Percentiles rank a stretch among this genome's conserved stretches.
These are phyloP conservation scores for Caiman crocodilus DNA, from an alignment of 2,797 vertebrate genomes.

Conservation along the genomic window DNA sequence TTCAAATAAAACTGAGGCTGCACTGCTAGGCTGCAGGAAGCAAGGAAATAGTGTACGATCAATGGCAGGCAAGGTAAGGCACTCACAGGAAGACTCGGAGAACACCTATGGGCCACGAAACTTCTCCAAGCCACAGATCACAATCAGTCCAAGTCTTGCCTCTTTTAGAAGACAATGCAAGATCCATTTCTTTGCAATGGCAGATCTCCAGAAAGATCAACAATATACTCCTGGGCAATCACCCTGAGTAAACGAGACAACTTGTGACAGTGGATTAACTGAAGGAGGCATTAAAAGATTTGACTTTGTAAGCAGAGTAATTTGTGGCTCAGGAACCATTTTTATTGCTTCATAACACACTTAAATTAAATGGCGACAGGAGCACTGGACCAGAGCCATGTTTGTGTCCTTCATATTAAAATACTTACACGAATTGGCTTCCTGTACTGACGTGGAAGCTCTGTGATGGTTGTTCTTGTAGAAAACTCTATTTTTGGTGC, in stretches of 20 bases:
- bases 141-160: not conserved
- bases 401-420: not conserved
- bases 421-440: slow-evolving; percentile 72
- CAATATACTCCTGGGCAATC: not conserved
- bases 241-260: not conserved
- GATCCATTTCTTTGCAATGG: no score
- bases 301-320: not conserved
- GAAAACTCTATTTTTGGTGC: slow-evolving; percentile 89
- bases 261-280: not conserved
- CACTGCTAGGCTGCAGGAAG: not conserved
- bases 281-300: not conserved
- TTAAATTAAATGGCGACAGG: not conserved
- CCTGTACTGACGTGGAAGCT: slow-evolving; percentile 76
- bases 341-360: not conserved
- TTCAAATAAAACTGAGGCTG: not conserved
- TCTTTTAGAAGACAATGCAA: not conserved
- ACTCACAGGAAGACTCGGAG: not conserved
- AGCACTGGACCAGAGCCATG: not conserved
- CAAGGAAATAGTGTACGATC: not conserved
- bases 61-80: not conserved
- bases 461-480: slow-evolving; percentile 86
- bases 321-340: no score
- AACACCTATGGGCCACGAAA: not conserved
- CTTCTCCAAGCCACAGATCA: not conserved
- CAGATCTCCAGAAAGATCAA: not conserved